Conservation (phyloP, 2,797 vertebrate genomes). For the Nannoperca australis region DNA sequence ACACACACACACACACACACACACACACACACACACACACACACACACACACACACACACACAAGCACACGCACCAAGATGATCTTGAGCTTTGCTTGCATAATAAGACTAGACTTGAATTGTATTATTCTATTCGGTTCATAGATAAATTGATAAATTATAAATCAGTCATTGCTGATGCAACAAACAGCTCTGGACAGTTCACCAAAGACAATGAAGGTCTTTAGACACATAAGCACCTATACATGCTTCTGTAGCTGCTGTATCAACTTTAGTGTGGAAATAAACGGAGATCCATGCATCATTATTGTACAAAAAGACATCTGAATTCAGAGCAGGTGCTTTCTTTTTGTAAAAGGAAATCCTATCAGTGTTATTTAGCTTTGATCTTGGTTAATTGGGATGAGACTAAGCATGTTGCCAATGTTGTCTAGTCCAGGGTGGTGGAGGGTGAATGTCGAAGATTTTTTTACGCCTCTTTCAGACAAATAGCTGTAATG, state of each 20-base stretch:
- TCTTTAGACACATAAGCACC: not conserved
- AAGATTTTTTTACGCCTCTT: not conserved
- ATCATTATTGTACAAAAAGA: not conserved
- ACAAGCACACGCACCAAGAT: conserved; percentile 1
- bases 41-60: not conserved
- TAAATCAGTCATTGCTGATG: conserved; percentile 15
- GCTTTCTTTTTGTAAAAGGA: not conserved
- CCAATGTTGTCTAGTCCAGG: not conserved
- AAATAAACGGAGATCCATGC: not conserved
- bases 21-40: not conserved
- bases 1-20: not conserved
- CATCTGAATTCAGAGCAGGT: conserved; percentile 8
- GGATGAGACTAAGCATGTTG: not conserved
- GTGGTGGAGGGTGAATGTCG: not conserved
- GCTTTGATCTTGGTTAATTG: conserved; percentile 32
- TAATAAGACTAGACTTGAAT: conserved; percentile 25
- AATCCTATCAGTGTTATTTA: conserved; percentile 15
- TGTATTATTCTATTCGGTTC: conserved; percentile 11
- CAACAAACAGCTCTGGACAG: conserved; percentile 1
- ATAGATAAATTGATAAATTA: conserved; percentile 24
- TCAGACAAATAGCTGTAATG: not conserved
- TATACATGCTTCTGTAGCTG: not conserved
- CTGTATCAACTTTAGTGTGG: not conserved
- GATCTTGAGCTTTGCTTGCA: conserved; percentile 4
- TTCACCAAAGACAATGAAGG: conserved; percentile 8